Evolutionary conservation across 2,888 invertebrate genomes (phyloP).

Genomic region (Leptinotarsa juncta): DNA sequence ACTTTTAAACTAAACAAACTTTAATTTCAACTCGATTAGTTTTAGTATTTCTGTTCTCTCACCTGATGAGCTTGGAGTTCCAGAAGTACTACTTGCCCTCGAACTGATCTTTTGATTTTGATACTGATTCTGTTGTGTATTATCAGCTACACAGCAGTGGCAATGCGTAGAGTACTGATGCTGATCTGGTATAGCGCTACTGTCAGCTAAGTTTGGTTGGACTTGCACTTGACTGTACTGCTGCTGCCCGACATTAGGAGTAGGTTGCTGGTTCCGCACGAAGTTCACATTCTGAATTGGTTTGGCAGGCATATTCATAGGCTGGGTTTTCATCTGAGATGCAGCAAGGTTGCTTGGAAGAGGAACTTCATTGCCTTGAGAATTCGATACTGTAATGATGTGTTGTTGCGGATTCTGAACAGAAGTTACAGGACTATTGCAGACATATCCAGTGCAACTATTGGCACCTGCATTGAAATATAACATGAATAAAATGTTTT

Average conservation of each 20-base stretch:
- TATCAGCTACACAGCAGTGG: constrained; percentile 69
- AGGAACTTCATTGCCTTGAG: constrained; percentile 63
- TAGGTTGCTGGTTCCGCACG: constrained; percentile 51
- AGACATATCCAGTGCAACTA: constrained; percentile 59
- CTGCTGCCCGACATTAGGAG: constrained; percentile 45
- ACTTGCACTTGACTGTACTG: constrained; percentile 46
- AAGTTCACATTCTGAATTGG: constrained; percentile 55
- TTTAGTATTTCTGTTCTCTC: too few relatives aligned
- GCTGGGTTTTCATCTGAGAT: constrained; percentile 54
- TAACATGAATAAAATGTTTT: not conserved
- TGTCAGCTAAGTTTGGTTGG: constrained; percentile 55
- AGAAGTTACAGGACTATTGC: constrained; percentile 59
- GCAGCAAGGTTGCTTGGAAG: constrained; percentile 63
- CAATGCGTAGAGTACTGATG: constrained; percentile 65
- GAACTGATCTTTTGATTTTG: constrained; percentile 50
- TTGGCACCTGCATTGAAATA: constrained; percentile 54
- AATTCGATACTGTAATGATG: constrained; percentile 53
- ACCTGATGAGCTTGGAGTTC: constrained; percentile 70
- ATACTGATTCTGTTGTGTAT: constrained; percentile 61
- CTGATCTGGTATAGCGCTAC: constrained; percentile 53
- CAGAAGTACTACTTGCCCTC: constrained; percentile 68
- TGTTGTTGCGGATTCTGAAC: constrained; percentile 52
- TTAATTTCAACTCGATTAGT: too few relatives aligned
- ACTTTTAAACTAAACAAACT: too few relatives aligned
- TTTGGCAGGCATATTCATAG: constrained; percentile 51